These are phyloP conservation scores for Acanthochromis polyacanthus DNA, from an alignment of 2,113 vertebrate genomes.

Conservation along the genomic window DNA sequence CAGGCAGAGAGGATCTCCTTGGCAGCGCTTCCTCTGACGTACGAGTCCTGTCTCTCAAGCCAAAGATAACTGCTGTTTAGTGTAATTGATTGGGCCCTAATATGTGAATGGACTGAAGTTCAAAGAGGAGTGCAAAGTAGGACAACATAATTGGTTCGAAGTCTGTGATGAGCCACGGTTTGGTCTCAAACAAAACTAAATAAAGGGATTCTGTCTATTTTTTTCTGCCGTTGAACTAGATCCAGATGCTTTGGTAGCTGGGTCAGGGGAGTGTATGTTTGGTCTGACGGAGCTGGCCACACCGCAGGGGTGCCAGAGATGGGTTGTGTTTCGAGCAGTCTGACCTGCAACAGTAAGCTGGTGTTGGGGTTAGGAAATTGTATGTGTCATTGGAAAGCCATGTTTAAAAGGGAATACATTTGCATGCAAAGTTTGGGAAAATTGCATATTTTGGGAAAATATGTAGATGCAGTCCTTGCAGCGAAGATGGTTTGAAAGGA, in stretches of 20 bases:
- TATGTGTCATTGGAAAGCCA: neutral
- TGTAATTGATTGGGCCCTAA: conserved; percentile 51
- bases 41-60: conserved; percentile 57
- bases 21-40: conserved; percentile 66
- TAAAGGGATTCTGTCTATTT: conserved; percentile 23
- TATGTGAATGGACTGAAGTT: conserved; percentile 46
- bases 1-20: conserved; percentile 69
- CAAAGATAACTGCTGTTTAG: conserved; percentile 65
- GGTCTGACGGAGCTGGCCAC: conserved; percentile 43
- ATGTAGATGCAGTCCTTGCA: neutral
- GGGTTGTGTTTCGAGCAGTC: conserved; percentile 47
- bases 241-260: conserved; percentile 53
- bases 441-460: no score
- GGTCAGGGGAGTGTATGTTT: conserved; percentile 44
- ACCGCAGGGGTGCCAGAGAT: conserved; percentile 43
- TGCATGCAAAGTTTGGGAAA: no score
- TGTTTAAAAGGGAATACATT: no score
- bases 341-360: conserved; percentile 30
- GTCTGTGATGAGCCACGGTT: conserved; percentile 19
- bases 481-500: neutral
- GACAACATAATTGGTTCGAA: conserved; percentile 48
- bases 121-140: conserved; percentile 47
- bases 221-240: conserved; percentile 37
- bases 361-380: conserved; percentile 22
- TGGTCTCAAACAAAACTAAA: conserved; percentile 33